Conservation (phyloP, 2,888 invertebrate genomes). For the Hemicrepidius hirtus region DNA sequence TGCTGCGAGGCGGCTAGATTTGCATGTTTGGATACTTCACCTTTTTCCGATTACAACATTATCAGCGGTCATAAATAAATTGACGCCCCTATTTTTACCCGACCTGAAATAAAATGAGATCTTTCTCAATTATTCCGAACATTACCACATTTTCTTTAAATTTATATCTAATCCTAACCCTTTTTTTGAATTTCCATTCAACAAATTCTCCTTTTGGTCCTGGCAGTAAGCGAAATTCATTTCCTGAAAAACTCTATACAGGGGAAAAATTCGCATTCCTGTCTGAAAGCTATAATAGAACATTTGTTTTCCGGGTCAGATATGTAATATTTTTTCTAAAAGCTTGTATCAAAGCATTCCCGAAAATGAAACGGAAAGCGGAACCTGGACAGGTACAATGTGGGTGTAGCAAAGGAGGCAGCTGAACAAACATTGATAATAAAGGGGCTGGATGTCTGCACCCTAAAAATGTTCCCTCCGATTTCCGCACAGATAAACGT, state of each 20-base stretch:
- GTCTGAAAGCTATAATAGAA: conserved; percentile 17
- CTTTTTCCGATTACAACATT: too few relatives aligned
- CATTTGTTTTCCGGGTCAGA: conserved; percentile 4
- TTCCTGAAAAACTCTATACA: not conserved
- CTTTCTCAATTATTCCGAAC: too few relatives aligned
- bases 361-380: conserved; percentile 14
- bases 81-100: too few relatives aligned
- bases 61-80: too few relatives aligned
- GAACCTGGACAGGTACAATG: conserved; percentile 19
- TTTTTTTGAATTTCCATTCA: too few relatives aligned
- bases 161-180: too few relatives aligned
- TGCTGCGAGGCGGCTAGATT: too few relatives aligned
- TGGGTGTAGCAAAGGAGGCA: conserved; percentile 30
- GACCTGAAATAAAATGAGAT: too few relatives aligned
- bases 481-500: conserved; percentile 39
- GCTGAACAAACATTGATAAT: conserved; percentile 46
- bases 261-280: not conserved
- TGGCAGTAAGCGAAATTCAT: not conserved
- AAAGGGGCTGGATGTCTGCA: conserved; percentile 30
- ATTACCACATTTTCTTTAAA: too few relatives aligned
- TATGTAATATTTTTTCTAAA: conserved; percentile 27
- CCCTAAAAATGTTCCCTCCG: conserved; percentile 34
- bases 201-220: not conserved
- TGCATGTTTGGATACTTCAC: too few relatives aligned
- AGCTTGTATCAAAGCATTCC: conserved; percentile 26